Base-by-base conservation (phyloP, 92 coral and sea anemone species). In the Phenganax marumi region DNA sequence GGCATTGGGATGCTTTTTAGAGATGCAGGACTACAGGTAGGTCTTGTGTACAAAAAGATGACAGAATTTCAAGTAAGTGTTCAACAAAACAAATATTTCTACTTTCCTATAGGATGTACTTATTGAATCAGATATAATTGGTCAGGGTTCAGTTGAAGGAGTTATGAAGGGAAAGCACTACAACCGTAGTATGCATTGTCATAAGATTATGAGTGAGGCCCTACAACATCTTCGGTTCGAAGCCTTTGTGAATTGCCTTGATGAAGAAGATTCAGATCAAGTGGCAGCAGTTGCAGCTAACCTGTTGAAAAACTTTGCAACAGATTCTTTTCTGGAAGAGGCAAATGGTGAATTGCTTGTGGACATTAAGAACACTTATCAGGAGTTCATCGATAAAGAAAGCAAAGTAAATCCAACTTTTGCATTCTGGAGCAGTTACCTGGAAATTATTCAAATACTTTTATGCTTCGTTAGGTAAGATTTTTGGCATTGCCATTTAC, bases 191-290 rank as follows among this genome's bases (percentile, higher is more conserved):
- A 21, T 68, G 6, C 16, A 68, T n/a, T 68, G 74, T 24, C 74
- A 68, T 50, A 68, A 89, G 87, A 84, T 88, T 66, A 69, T 84
- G 8, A 87, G 77, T 76, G 89, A 87, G 62, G 90, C 90, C 50
- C 49, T 90, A 71, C 90, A 90, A 43, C 84, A 66, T 19, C 76
- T 87, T 52, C 93, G 85, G 70, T 90, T 88, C 75, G 22, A 51
- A 71, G 74, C 62, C 8, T 90, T 87, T 16, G 26, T 66, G 23
- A 39, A 23, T 66, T 66, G 39, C 17, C 46, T 66, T 10, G 46
- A 16, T 66, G 73, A 23, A 23, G 18, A 66, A 22, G 73, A 66
- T 14, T 10, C 26, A n/a, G 73, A 66, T n/a, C 16, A 66, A 10
- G 23, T 66, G n/a, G 23, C n/a, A 66, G 33, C 23, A 43, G 73